Base-by-base conservation (phyloP, 2,888 invertebrate genomes). In the Netelia melanura region DNA sequence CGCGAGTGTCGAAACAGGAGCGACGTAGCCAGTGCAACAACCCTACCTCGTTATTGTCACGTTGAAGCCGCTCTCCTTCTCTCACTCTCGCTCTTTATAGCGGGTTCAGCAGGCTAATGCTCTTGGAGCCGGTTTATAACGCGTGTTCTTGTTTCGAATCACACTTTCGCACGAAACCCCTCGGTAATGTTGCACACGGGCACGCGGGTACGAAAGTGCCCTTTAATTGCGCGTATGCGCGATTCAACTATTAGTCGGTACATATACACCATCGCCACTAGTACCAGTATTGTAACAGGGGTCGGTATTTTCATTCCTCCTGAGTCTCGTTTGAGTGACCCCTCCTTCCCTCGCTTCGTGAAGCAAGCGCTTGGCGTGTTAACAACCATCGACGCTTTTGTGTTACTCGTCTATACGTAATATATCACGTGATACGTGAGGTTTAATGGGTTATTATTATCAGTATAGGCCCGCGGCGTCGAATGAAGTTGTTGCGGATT, bases 401-500 rank as follows among this genome's bases (percentile, higher is more conserved):
- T 52, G 17, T 58, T 61, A 54, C 52, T 67, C 54, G 21, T 64
- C 52, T 43, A 75, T 72, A 43, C 23, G n/a, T 84, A 72, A 82
- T 81, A 84, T 89, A 90, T 89, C 87, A 89, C 87, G 87, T 81
- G 81, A 87, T 89, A 90, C 90, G 90, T 90, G 91, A 88, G 78
- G 84, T 83, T 38, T 91, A 90, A 91, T 91, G 87, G 87, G 87
- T 91, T 88, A 88, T 89, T 90, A 91, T 91, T 91, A 90, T 90
- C 89, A 88, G 88, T 87, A 65, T 75, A 17, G 64, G 71, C 81
- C 67, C 81, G 83, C 67, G 75, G 87, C 82, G 87, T 87, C 86
- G 89, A 89, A 91, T 91, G 89, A 91, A 91, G 91, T 91, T 89
- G 90, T 91, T 88, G 64, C 70, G 86, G 88, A 89, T 89, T 86